A percentile compares a stretch with the other conserved stretches of the same genome.
These are phyloP conservation scores for Lithophane semibrunnea DNA, from an alignment of 2,888 invertebrate species.

Conservation along the genomic window DNA sequence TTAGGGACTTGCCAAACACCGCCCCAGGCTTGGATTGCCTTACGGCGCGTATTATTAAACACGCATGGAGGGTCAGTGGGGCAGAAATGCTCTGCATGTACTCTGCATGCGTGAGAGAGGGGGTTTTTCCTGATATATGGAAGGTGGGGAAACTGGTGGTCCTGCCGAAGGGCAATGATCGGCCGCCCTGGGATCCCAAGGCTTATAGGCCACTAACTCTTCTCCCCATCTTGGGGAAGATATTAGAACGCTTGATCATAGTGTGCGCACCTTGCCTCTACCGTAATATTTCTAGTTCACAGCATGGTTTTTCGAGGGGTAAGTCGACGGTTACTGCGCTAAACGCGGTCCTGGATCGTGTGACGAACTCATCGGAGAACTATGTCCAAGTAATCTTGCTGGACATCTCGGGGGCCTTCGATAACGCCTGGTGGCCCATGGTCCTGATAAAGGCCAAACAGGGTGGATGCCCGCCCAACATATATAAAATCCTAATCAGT, in stretches of 20 bases:
- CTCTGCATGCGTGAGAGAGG: too few species aligned
- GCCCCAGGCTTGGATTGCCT: too few species aligned
- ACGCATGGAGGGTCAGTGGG: too few species aligned
- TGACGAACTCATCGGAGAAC: not conserved
- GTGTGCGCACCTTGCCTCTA: too few species aligned
- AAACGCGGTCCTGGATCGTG: slow-evolving; percentile 14
- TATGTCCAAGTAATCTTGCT: slow-evolving; percentile 64
- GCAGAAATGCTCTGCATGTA: too few species aligned
- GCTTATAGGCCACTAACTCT: slow-evolving; percentile 61
- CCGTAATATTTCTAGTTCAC: too few species aligned
- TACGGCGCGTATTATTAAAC: too few species aligned
- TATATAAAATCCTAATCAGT: slow-evolving; percentile 56
- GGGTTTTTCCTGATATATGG: too few species aligned
- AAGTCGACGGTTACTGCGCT: slow-evolving; percentile 64
- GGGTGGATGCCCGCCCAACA: slow-evolving; percentile 54
- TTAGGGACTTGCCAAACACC: too few species aligned
- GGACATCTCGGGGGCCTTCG: slow-evolving; percentile 69
- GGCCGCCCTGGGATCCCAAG: too few species aligned
- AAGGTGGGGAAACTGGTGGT: too few species aligned
- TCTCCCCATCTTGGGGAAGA: slow-evolving; percentile 66
- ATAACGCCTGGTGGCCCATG: slow-evolving; percentile 74
- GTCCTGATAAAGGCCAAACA: slow-evolving; percentile 57
- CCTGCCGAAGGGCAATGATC: too few species aligned
- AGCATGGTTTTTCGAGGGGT: slow-evolving; percentile 68
- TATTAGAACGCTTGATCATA: slow-evolving; percentile 64